Evolutionary conservation across 2,888 invertebrate species (phyloP), one percentile per base, ranked within the genome.

Genomic region (Caenorhabditis becei): DNA sequence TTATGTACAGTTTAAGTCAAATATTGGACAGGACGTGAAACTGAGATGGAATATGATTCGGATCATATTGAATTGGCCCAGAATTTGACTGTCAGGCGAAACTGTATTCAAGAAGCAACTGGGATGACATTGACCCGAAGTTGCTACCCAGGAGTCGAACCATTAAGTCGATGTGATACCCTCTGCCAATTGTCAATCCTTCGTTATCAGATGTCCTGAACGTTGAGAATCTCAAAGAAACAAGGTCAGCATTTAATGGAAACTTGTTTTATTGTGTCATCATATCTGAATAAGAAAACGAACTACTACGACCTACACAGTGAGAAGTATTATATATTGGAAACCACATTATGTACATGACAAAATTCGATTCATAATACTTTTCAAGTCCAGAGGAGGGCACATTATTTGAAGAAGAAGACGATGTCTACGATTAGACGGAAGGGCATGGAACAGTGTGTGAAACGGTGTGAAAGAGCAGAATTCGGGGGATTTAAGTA

Each of bases 311-410:
- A 74, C 59, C 65, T 65, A 74, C 49, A 72, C 24, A 53, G 24
- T 37, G 35, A 11, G 23, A 59, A 58, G 74, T 74, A 74, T 74
- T 74, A 74, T 74, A 66, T 74, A 54, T 61, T 5, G 75, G 66
- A 67, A 77, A 77, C 75, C 67, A 77, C 69, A 69, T 67, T 63
- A 77, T 77, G 69, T 67, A 63, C 63, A 77, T 56, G 63, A 77
- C 66, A 77, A 49, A 67, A 77, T 77, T 77, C 75, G 75, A 77
- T 77, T 77, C 75, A 77, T 77, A 77, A 77, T 77, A 77, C 75
- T 77, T 77, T 66, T 67, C 35, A 44, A 35, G 69, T 41, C 62
- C 54, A 26, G 41, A 66, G 37, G 24, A 28, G 32, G n/a, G 53
- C 35, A 32, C 35, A 56, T 32, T 26, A 49, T 51, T 18, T 51